These are phyloP conservation scores for Hypomecis punctinalis DNA, from an alignment of 2,888 invertebrate species.

Conservation along the genomic window DNA sequence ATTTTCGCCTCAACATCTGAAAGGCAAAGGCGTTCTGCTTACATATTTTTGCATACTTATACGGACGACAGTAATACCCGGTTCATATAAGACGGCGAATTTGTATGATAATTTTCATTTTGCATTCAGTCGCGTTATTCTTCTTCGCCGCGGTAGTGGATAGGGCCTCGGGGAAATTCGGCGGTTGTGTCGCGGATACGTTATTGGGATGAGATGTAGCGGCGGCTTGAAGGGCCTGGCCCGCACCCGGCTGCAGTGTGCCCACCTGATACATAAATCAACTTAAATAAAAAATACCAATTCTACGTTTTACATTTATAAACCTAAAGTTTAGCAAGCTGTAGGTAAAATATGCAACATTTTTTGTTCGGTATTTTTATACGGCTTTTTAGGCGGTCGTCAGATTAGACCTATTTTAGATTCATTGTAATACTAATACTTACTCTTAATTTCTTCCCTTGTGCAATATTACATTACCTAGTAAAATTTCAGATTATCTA, in stretches of 20 bases:
- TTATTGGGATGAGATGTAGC: slow-evolving; percentile 54
- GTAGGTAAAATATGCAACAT: no score
- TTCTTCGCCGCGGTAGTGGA: slow-evolving; percentile 77
- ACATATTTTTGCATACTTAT: slow-evolving; percentile 82
- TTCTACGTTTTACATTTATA: no score
- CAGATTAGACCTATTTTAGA: no score
- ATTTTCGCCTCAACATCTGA: slow-evolving; percentile 67
- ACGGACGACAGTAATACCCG: slow-evolving; percentile 70
- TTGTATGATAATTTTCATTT: slow-evolving; percentile 85
- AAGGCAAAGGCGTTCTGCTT: slow-evolving; percentile 67
- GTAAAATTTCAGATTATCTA: no score
- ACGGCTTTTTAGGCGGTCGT: no score
- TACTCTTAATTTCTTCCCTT: no score
- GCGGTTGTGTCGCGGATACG: slow-evolving; percentile 66
- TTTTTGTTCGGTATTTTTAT: no score
- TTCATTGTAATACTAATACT: no score
- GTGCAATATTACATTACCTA: no score
- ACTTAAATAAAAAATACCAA: not conserved
- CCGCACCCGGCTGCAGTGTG: not conserved
- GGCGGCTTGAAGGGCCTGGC: slow-evolving; percentile 37
- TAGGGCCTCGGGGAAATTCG: slow-evolving; percentile 82
- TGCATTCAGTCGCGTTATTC: slow-evolving; percentile 81
- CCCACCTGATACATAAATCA: not conserved
- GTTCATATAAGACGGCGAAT: slow-evolving; percentile 80
- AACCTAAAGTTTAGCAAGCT: no score